Evolutionary conservation across 2,797 vertebrate species (phyloP), one percentile per base, ranked within the genome.

Genomic region (Argyrosomus regius): DNA sequence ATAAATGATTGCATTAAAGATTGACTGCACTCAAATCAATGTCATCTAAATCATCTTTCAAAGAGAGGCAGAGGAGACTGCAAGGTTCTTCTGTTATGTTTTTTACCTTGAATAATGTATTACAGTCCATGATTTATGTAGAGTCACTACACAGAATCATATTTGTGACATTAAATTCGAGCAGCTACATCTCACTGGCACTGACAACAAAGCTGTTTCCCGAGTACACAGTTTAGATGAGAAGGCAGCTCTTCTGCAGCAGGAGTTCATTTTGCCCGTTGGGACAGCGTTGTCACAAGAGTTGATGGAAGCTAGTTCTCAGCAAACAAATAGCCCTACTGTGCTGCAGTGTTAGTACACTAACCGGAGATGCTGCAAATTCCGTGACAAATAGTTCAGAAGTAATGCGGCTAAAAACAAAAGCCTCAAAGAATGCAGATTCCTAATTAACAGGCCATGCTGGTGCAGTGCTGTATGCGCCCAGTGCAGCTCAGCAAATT

Each of bases 361-460:
- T 59, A 69, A 77, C 81, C 28, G 73, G 75, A 81, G 82, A 88
- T 89, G 92, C 91, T 90, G 92, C 83, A 88, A 91, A 96, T 95
- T 95, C 95, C 91, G 5, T 93, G 92, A 94, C 92, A 96, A 95
- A 93, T 96, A 95, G 95, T 94, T 95, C 94, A 90, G 94, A 96
- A 96, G 89, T 96, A 96, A 96, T 96, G 92, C 66, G 85, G 81
- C 84, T 89, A 72, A 93, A 39, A 94, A 95, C 93, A 94, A 95
- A 94, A 92, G 92, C 80, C 88, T 88, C 71, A 91, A 93, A 95
- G 92, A 92, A 93, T 92, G 91, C 93, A 88, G 87, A 84, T 90
- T 94, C 82, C 87, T 93, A 93, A 94, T 95, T 90, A 93, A 90
- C 73, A 69, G 56, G 72, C 84, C 83, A 86, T 60, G 88, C 83